Evolutionary conservation across 2,797 vertebrate genomes (phyloP).

Genomic region (Oophaga sylvatica): DNA sequence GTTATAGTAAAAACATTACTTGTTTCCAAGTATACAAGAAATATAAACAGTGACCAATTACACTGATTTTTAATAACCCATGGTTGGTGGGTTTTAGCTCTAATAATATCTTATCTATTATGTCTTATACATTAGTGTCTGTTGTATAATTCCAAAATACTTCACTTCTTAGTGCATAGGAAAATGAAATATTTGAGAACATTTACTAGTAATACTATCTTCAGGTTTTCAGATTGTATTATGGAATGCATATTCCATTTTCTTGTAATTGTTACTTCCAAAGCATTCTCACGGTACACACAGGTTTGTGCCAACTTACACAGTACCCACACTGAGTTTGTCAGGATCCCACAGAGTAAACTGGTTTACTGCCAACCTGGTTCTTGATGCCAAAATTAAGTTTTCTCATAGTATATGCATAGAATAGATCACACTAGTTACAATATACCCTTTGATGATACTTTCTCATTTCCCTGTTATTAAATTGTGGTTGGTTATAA

Average conservation of each 20-base stretch:
- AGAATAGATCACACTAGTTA: not conserved
- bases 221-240: too few relatives aligned
- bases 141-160: not conserved
- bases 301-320: not conserved
- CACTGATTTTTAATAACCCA: too few relatives aligned
- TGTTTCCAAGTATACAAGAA: too few relatives aligned
- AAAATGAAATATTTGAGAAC: not conserved
- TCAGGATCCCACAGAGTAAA: constrained; percentile 25
- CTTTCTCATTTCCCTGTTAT: not conserved
- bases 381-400: not conserved
- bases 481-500: not conserved
- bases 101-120: too few relatives aligned
- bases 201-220: not conserved
- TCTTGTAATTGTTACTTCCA: not conserved
- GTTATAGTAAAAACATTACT: too few relatives aligned
- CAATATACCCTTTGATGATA: not conserved
- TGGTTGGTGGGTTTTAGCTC: too few relatives aligned
- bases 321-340: not conserved
- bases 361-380: not conserved
- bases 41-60: too few relatives aligned
- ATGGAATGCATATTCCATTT: not conserved
- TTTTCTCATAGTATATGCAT: not conserved
- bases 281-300: not conserved
- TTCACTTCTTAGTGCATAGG: not conserved
- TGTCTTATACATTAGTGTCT: not conserved